A percentile compares a stretch with the other conserved stretches of the same genome.
phyloP scores from a whole-genome alignment of 1,140 invertebrate genomes.

The roundworm (Caenorhabditis elegans) region WBcel235 BX284605.5:10451501-10452000 shows the following conservation, averaged over 20 bases:
- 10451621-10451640: slow-evolving; percentile 61
- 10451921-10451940: not conserved
- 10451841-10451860: slow-evolving; percentile 63
- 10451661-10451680: slow-evolving; percentile 67
- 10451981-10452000: slow-evolving; percentile 73
- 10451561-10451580: slow-evolving; percentile 44
- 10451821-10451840: slow-evolving; percentile 66
- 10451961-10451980: slow-evolving; percentile 78
- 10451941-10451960: slow-evolving; percentile 49
- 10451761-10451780: slow-evolving; percentile 64
- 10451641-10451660: slow-evolving; percentile 63
- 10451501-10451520: slow-evolving; percentile 65
- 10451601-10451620: slow-evolving; percentile 51
- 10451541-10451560: slow-evolving; percentile 54
- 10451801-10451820: slow-evolving; percentile 66
- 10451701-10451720: slow-evolving; percentile 61
- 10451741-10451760: slow-evolving; percentile 67
- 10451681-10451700: slow-evolving; percentile 66
- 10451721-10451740: slow-evolving; percentile 64
- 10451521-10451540: slow-evolving; percentile 61
- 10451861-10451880: slow-evolving; percentile 40
- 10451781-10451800: slow-evolving; percentile 67
- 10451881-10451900: slow-evolving; percentile 24
- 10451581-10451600: slow-evolving; percentile 52
- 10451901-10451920: slow-evolving; percentile 1